Percentiles rank a stretch among this genome's conserved stretches.
phyloP scores from a whole-genome alignment of 1,140 invertebrate genomes.

The Drosophila erecta region DNA sequence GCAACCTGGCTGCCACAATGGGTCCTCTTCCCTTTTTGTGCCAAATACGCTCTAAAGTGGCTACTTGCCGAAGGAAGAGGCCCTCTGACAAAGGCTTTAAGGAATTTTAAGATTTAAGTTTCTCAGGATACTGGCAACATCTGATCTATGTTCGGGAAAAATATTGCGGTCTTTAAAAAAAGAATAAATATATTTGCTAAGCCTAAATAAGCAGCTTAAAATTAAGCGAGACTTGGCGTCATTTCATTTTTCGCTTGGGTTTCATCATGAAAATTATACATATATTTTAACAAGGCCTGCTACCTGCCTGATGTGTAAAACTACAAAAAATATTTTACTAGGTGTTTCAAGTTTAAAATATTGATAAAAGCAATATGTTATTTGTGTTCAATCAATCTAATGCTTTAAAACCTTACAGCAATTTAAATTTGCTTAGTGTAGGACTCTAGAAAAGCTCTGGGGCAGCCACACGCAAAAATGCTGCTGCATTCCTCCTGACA shows the following conservation, averaged over 20 bases:
- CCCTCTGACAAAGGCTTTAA: slow-evolving; percentile 35
- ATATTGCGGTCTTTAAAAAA: background rate
- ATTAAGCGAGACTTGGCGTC: too few species aligned
- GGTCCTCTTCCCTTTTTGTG: slow-evolving; percentile 14
- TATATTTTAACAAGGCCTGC: too few species aligned
- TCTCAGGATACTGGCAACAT: background rate
- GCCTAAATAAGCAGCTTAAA: too few species aligned
- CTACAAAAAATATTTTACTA: too few species aligned
- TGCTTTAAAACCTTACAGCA: background rate
- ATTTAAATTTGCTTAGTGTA: slow-evolving; percentile 5
- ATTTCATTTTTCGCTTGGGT: too few species aligned
- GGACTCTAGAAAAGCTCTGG: background rate
- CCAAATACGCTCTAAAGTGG: slow-evolving; percentile 39
- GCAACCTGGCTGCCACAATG: slow-evolving; percentile 48
- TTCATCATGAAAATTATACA: too few species aligned
- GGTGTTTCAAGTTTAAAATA: too few species aligned
- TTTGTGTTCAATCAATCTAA: background rate
- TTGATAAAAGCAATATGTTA: too few species aligned
- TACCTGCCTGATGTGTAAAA: too few species aligned
- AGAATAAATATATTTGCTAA: too few species aligned
- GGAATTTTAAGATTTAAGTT: background rate
- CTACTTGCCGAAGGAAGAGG: slow-evolving; percentile 18
- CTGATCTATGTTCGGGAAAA: background rate
- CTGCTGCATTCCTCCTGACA: slow-evolving; percentile 42
- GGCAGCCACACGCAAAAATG: slow-evolving; percentile 34